Percentiles rank a stretch among this genome's conserved stretches.
Conservation (phyloP, 1,140 invertebrate species). For the Drosophila hydei region DNA sequence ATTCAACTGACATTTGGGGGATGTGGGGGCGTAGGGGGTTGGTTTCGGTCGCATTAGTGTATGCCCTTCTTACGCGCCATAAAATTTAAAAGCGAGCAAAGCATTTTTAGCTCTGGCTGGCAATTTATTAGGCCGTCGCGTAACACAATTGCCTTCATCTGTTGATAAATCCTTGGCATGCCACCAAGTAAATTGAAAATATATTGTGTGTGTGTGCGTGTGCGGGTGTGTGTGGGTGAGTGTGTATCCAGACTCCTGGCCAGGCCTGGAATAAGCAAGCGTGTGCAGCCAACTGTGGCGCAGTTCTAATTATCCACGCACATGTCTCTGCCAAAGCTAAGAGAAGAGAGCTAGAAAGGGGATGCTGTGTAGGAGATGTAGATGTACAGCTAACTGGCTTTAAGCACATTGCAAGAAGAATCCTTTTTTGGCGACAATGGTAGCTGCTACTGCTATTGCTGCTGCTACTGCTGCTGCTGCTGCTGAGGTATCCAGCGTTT, state of each 20-base stretch:
- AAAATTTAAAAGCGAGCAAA: conserved; percentile 82
- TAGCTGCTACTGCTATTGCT: conserved; percentile 5
- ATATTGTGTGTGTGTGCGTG: conserved; percentile 35
- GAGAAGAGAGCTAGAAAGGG: conserved; percentile 7
- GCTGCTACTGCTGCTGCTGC: conserved; percentile 31
- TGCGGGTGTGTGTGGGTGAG: background rate
- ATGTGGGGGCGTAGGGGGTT: conserved; percentile 29
- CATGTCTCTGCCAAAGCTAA: conserved; percentile 62
- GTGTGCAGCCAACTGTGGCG: conserved; percentile 75
- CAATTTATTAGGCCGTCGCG: conserved; percentile 78
- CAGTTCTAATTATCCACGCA: conserved; percentile 82
- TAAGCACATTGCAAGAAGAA: conserved; percentile 11
- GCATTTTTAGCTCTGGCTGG: conserved; percentile 78
- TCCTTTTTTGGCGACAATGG: conserved; percentile 39
- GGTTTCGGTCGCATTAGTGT: conserved; percentile 51
- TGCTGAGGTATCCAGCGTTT: conserved; percentile 54
- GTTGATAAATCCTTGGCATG: conserved; percentile 80
- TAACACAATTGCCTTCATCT: conserved; percentile 82
- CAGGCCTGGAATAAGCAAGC: conserved; percentile 29
- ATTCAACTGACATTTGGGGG: conserved; percentile 60
- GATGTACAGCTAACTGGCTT: conserved; percentile 36
- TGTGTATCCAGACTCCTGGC: conserved; percentile 2
- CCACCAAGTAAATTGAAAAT: conserved; percentile 82
- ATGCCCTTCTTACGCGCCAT: conserved; percentile 76
- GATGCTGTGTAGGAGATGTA: conserved; percentile 7